Conservation (phyloP, 2,113 vertebrate species). For the Rhinichthys klamathensis region DNA sequence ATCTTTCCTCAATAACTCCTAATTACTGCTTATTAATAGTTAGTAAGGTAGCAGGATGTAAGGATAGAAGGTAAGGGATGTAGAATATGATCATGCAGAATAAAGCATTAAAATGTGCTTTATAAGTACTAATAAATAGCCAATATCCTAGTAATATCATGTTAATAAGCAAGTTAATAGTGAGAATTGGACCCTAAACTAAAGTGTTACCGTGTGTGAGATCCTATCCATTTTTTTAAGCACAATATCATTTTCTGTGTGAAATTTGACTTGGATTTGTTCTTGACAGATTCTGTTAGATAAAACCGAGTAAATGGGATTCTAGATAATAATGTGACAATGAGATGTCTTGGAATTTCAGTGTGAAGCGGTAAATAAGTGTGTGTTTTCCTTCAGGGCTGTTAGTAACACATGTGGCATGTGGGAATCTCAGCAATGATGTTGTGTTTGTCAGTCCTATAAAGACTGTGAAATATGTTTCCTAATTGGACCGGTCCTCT, state of each 20-base stretch:
- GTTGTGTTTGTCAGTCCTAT: constrained; percentile 28
- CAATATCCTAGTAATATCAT: no score
- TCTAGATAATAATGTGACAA: background rate
- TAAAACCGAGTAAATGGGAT: background rate
- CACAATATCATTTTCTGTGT: background rate
- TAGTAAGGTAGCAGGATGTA: no score
- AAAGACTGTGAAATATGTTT: constrained; percentile 38
- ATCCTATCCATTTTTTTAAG: background rate
- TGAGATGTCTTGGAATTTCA: background rate
- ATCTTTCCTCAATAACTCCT: no score
- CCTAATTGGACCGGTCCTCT: constrained; percentile 32
- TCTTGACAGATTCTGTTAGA: background rate
- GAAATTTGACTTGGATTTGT: background rate
- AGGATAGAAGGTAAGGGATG: no score
- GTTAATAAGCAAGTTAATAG: no score
- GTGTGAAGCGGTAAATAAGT: background rate
- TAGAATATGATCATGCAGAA: no score
- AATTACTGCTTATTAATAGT: no score
- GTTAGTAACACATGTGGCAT: background rate
- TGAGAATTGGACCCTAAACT: no score
- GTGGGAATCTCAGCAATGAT: constrained; percentile 25
- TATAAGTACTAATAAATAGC: no score
- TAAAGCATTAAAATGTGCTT: no score
- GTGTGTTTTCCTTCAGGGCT: background rate
- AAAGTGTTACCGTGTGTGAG: background rate